Conservation (phyloP, 64 coral and sea anemone genomes). For the Montipora sp. region DNA sequence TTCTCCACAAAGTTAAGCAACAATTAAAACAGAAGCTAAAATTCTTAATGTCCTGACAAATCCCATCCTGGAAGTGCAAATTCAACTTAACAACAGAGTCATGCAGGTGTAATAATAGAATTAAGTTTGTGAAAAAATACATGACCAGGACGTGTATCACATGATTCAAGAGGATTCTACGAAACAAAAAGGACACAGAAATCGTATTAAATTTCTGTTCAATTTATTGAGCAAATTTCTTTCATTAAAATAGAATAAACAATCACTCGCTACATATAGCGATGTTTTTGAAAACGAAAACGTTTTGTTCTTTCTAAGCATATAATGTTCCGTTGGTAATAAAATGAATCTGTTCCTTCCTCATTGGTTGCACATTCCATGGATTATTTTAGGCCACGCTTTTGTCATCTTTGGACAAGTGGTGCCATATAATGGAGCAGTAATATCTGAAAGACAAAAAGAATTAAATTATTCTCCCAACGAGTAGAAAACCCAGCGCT, state of each 20-base stretch:
- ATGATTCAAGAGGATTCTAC: background rate
- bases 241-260: background rate
- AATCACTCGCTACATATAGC: background rate
- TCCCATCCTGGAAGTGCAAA: background rate
- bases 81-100: background rate
- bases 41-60: too few species aligned
- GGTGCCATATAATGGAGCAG: background rate
- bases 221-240: conserved; percentile 26
- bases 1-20: background rate
- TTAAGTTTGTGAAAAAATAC: background rate
- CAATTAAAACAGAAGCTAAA: background rate
- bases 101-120: background rate
- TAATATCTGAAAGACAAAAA: background rate
- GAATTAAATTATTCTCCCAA: background rate
- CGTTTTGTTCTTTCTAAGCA: background rate
- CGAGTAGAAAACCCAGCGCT: background rate
- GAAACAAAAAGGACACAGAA: background rate
- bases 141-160: background rate
- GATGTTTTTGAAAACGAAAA: background rate
- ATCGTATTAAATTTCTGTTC: conserved; percentile 43
- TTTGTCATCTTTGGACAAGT: background rate
- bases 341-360: background rate
- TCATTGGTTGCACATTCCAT: conserved; percentile 18
- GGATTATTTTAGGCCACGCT: background rate
- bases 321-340: conserved; percentile 4